Percentiles rank a stretch among this genome's conserved stretches.
phyloP scores from a whole-genome alignment of 2,888 invertebrate species.

The Ametastegia equiseti region DNA sequence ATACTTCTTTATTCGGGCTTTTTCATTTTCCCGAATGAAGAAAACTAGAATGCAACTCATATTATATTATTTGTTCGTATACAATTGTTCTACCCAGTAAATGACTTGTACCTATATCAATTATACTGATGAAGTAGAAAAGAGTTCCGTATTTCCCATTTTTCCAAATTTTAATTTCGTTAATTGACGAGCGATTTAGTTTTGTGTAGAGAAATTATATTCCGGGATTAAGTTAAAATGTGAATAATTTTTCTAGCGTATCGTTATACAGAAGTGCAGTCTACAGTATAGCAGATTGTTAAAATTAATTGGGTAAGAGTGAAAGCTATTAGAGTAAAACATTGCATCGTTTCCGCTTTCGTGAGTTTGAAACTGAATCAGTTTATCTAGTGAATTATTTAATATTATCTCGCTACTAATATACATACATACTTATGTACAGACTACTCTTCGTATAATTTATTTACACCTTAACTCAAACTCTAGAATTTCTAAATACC shows the following conservation, averaged over 20 bases:
- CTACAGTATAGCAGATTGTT: background rate
- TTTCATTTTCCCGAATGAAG: too few species aligned
- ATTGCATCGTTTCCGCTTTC: constrained; percentile 44
- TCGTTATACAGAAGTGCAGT: background rate
- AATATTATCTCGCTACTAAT: background rate
- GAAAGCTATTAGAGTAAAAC: constrained; percentile 36
- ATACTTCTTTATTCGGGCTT: background rate
- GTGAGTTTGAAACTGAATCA: constrained; percentile 36
- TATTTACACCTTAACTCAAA: background rate
- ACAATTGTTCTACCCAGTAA: too few species aligned
- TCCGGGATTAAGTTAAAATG: background rate
- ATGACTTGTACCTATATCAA: too few species aligned
- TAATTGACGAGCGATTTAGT: too few species aligned
- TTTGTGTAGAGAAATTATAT: background rate
- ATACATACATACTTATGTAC: background rate
- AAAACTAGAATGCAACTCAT: too few species aligned
- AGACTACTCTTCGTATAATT: background rate
- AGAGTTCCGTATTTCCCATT: too few species aligned
- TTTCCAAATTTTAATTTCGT: too few species aligned
- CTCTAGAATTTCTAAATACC: background rate
- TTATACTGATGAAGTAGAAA: too few species aligned
- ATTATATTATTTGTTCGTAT: too few species aligned
- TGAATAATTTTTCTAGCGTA: background rate
- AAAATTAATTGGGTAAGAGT: constrained; percentile 18
- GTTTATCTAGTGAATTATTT: constrained; percentile 24